Base-by-base conservation (phyloP, 92 coral and sea anemone species). In the Diadumene lineata region DNA sequence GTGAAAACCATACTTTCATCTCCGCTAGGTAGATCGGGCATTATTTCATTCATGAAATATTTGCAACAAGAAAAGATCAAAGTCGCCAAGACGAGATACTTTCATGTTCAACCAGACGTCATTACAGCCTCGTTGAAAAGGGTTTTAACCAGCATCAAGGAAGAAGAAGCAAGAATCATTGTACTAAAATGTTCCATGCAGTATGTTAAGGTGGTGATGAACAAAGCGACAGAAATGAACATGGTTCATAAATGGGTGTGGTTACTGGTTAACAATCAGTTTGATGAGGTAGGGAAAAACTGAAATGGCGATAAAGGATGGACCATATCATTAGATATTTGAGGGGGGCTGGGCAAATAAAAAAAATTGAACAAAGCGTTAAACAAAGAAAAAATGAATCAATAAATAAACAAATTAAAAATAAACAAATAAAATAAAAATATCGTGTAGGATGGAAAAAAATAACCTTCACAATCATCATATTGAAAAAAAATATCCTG, bases 181-280 rank as follows among this genome's bases (percentile, higher is more conserved):
- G 66, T 85, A 53, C 74, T 85, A 11, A 85, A 68, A 30, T 80
- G 86, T 50, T 50, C 61, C 23, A 62, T 61, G 27, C 16, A 19
- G 25, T 75, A 38, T 30, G 67, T 78, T 3, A 67, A 64, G 44
- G 25, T 3, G 13, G 84, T 80, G 7, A 69, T 85, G 78, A 70
- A 56, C 18, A 61, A 56, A 55, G 90, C 90, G 34, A 60, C 68
- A 34, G 50, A 56, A 8, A 50, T 56, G 32, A 73, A 22, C 15
- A 85, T 85, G 92, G 19, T 70, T 15, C 34, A 64, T 15, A 68
- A 79, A 26, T 79, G 81, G 79, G 92, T 78, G 33, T 87, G 92
- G 92, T 72, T 87, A 19, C 55, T 79, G 55, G 69, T 72, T 22
- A 88, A 70, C 31, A 50, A 50, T 55, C 70, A 74, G 13, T 38